Evolutionary conservation across 2,888 invertebrate species (phyloP).

Genomic region (Hyppa rectilinea): DNA sequence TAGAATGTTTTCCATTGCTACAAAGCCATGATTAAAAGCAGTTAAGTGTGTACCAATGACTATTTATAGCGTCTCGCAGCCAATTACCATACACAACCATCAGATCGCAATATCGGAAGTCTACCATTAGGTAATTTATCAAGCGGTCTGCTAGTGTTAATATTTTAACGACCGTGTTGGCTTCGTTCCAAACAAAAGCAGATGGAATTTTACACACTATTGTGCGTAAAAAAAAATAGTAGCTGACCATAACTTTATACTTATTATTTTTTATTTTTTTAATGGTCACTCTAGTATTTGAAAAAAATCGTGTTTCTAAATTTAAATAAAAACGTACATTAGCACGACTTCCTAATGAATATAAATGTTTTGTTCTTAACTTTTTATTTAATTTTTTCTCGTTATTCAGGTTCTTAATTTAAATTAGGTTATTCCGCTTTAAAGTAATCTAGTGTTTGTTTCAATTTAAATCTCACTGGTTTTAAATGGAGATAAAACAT

Average conservation of each 20-base stretch:
- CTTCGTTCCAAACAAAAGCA: conserved; percentile 10
- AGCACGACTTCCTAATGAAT: conserved; percentile 1
- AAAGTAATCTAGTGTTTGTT: too few relatives aligned
- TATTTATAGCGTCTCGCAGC: conserved; percentile 39
- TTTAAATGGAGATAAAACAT: not conserved
- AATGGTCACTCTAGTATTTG: not conserved
- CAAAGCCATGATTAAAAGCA: conserved; percentile 35
- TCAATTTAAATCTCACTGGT: too few relatives aligned
- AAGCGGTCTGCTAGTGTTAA: conserved; percentile 28
- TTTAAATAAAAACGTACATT: conserved; percentile 1
- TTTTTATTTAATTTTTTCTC: not conserved
- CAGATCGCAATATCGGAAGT: conserved; percentile 49
- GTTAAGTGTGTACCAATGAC: conserved; percentile 20
- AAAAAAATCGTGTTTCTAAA: not conserved
- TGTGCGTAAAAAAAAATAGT: not conserved
- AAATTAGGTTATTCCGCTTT: not conserved
- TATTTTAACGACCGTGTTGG: not conserved
- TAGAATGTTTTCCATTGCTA: conserved; percentile 29
- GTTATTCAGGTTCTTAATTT: not conserved
- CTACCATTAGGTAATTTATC: conserved; percentile 52
- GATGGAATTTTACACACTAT: not conserved
- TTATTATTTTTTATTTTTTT: not conserved
- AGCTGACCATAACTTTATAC: not conserved
- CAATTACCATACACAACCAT: conserved; percentile 47
- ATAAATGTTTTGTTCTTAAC: not conserved